Evolutionary conservation across 2,888 invertebrate species (phyloP), one percentile per base, ranked within the genome.

Genomic region (Lydus trimaculatus): DNA sequence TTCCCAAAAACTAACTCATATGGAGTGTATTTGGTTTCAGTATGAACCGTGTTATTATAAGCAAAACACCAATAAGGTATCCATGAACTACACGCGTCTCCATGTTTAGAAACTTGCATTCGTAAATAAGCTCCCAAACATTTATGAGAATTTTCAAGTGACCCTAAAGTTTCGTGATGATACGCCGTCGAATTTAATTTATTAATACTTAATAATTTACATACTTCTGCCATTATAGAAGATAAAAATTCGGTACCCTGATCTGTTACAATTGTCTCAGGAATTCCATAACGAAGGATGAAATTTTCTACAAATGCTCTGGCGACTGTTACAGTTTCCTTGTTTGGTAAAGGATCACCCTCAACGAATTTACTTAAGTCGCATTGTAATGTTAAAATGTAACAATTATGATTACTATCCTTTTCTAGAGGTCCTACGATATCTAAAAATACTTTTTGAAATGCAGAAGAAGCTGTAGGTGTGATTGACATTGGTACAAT

Each of bases 241-340:
- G 61, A 39, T 36, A 73, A 31, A 61, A 73, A 73, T 68, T 75
- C 70, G 4, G 72, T 66, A 13, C 74, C 74, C 52, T 64, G 36
- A 63, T 74, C 72, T 17, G 72, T 66, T 31, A 66, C 66, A 23
- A 73, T 69, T 66, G 58, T 52, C 15, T 69, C 20, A 17, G 73
- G 73, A 31, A 75, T 63, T 5, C 73, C 73, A 20, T 69, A 74
- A 20, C 75, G 36, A 48, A 72, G 60, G 60, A 76, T 64, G 66
- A 73, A 75, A 67, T 75, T 75, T 48, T 71, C 69, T 13, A 73
- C 72, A 43, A 71, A 72, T 11, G 65, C 39, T 60, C 25, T 67
- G 17, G 72, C 70, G 13, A 71, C 61, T 7, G 69, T 63, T 36
- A 15, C 9, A 6, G 65, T 43, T 61, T 70, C 66, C 58, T 73